These are phyloP conservation scores for Elachura formosa DNA, from an alignment of 2,113 vertebrate species.

Conservation along the genomic window DNA sequence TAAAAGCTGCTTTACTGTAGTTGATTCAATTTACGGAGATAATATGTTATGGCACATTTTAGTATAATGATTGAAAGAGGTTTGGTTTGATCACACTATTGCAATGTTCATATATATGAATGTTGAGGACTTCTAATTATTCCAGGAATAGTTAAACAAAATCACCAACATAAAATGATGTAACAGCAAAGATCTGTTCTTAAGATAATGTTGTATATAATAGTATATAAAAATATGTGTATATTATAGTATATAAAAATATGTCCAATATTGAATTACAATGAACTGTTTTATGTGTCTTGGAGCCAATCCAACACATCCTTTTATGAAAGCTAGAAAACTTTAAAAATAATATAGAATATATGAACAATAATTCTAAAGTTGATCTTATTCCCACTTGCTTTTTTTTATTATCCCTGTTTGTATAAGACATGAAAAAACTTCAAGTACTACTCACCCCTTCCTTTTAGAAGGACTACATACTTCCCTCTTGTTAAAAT, in stretches of 20 bases:
- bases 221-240: neutral
- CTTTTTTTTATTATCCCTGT: neutral
- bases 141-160: neutral
- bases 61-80: neutral
- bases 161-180: neutral
- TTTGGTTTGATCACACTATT: neutral
- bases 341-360: neutral
- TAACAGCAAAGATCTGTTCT: neutral
- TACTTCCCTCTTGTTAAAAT: neutral
- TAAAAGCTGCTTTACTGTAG: neutral
- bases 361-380: neutral
- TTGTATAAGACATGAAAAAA: neutral
- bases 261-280: neutral
- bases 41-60: neutral
- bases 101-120: accelerated
- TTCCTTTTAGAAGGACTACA: neutral
- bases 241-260: neutral
- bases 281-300: neutral
- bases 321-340: neutral
- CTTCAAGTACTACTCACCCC: neutral
- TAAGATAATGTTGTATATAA: neutral
- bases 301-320: neutral
- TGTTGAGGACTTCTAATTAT: neutral
- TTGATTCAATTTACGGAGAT: neutral
- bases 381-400: neutral